These are phyloP conservation scores for Steinernema hermaphroditum DNA, from an alignment of 2,888 invertebrate species.

Conservation along the genomic window DNA sequence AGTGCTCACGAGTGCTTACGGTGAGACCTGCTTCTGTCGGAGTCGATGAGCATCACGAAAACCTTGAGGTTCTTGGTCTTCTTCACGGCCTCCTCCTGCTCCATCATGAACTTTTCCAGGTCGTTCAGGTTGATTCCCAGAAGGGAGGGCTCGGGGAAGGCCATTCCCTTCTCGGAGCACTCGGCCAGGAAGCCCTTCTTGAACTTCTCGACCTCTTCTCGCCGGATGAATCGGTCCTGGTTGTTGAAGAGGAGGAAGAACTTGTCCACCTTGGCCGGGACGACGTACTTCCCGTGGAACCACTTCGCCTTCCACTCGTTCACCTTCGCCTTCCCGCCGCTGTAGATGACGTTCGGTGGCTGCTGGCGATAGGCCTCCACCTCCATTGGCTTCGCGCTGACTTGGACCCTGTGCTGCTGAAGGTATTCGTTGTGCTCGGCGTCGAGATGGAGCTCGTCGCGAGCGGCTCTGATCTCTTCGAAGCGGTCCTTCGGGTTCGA, in stretches of 20 bases:
- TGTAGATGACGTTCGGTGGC: not conserved
- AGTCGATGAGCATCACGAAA: not conserved
- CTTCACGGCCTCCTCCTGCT: not conserved
- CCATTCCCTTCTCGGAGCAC: not conserved
- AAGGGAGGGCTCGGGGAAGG: not conserved
- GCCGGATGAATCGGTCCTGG: not conserved
- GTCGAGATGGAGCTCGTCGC: not conserved
- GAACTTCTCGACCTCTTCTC: not conserved
- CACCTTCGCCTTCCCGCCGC: not conserved
- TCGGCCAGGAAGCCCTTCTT: not conserved
- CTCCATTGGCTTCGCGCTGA: not conserved
- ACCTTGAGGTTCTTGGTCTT: not conserved
- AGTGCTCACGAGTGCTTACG: not conserved
- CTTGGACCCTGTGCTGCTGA: not conserved
- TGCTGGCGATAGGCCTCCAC: not conserved
- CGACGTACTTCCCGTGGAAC: not conserved
- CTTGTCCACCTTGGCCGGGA: slow-evolving; percentile 33
- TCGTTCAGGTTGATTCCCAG: not conserved
- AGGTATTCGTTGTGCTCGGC: not conserved
- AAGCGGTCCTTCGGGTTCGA: not conserved
- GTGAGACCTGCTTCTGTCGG: not conserved
- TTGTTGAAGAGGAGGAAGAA: slow-evolving; percentile 37
- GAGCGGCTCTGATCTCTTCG: not conserved
- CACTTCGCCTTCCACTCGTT: not conserved
- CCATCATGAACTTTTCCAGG: not conserved